Conservation (phyloP, 2,888 invertebrate species). For the Machimus atricapillus region DNA sequence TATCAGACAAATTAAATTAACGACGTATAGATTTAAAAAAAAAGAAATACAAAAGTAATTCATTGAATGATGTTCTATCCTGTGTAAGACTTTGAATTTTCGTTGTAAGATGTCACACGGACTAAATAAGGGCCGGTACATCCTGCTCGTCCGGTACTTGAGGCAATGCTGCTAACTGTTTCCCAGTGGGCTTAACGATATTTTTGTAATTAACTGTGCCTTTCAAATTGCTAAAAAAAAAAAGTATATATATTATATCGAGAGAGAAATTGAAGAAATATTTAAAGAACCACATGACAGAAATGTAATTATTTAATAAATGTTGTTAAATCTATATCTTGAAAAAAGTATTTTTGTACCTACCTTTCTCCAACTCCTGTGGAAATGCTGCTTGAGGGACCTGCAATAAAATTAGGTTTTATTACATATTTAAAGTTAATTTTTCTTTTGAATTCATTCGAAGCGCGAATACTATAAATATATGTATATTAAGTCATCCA, state of each 20-base stretch:
- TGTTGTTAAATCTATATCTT: conserved; percentile 26
- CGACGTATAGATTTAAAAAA: not conserved
- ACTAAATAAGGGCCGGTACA: conserved; percentile 36
- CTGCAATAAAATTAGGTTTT: not conserved
- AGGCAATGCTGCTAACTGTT: conserved; percentile 30
- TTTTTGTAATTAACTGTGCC: conserved; percentile 49
- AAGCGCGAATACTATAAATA: too few species aligned
- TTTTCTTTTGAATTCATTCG: too few species aligned
- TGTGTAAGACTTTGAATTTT: conserved; percentile 5
- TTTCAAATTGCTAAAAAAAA: conserved; percentile 38
- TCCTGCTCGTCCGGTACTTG: conserved; percentile 26
- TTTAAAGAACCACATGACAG: conserved; percentile 17
- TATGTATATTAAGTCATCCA: too few species aligned
- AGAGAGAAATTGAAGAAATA: conserved; percentile 21
- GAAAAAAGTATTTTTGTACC: not conserved
- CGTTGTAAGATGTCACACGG: conserved; percentile 5
- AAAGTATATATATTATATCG: not conserved
- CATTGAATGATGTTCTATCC: not conserved
- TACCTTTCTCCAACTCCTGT: not conserved
- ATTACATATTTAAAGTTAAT: not conserved
- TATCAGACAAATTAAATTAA: not conserved
- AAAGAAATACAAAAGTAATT: not conserved
- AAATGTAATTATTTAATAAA: conserved; percentile 28
- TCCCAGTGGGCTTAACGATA: conserved; percentile 42
- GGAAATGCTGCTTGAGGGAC: not conserved